phyloP scores from a whole-genome alignment of 1,140 invertebrate species.

The Nomia melanderi region DNA sequence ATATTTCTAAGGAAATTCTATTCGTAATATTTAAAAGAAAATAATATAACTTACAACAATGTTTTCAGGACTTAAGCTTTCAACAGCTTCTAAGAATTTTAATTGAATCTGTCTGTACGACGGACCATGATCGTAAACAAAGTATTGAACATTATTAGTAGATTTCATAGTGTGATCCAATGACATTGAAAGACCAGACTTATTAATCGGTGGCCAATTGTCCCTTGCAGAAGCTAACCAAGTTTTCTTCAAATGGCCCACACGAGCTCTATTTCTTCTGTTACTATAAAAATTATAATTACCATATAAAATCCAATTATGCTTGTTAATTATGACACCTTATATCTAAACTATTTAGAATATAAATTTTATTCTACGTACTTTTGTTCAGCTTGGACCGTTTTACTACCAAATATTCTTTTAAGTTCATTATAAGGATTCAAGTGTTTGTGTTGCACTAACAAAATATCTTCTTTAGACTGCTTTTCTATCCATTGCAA shows the following conservation, averaged over 20 bases:
- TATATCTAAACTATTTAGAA: not conserved
- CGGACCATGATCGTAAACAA: conserved; percentile 90
- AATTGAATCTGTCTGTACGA: conserved; percentile 89
- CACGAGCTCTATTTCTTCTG: conserved; percentile 82
- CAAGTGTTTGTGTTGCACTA: conserved; percentile 87
- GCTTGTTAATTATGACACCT: not conserved
- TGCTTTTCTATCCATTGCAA: conserved; percentile 65
- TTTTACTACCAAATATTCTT: conserved; percentile 91
- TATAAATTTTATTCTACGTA: conserved; percentile 67
- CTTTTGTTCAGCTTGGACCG: conserved; percentile 86
- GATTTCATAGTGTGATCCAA: conserved; percentile 79
- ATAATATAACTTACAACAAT: conserved; percentile 84
- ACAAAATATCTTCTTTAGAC: conserved; percentile 81
- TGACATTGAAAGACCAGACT: conserved; percentile 89
- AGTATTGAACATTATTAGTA: conserved; percentile 83
- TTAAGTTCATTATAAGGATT: conserved; percentile 93
- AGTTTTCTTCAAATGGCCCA: conserved; percentile 83
- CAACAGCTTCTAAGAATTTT: conserved; percentile 89
- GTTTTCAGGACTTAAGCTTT: conserved; percentile 90
- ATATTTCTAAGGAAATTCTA: not conserved
- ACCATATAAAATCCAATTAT: too few relatives aligned
- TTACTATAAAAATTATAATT: conserved; percentile 77
- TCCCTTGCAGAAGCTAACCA: conserved; percentile 86
- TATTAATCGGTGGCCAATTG: conserved; percentile 85
- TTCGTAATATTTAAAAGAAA: not conserved